Evolutionary conservation across 2,888 invertebrate genomes (phyloP), one percentile per base, ranked within the genome.

Genomic region (Catocala nupta): DNA sequence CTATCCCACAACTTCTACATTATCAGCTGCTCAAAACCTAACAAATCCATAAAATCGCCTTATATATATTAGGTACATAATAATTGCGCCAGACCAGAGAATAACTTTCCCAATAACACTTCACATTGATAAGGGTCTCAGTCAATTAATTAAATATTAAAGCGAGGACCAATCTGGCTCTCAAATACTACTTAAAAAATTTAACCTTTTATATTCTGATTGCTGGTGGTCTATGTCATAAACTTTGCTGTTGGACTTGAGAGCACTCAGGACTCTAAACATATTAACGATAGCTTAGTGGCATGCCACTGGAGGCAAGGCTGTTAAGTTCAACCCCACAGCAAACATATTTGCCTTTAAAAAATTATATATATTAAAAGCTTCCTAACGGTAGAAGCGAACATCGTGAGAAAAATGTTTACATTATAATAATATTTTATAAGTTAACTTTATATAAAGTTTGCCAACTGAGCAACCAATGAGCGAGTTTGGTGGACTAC

Each of bases 61-160:
- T 56, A 54, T 69, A 59, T 56, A 54, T 69, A 59, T 64, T 61
- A 42, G 63, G 47, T 45, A 55, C 62, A 64, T 65, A 69, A 74
- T 53, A 70, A 72, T 65, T 52, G 54, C 1, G 25, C 47, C 48
- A 52, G 59, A 50, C 54, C 59, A 39, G 36, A 56, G 56, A 59
- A 70, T 78, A 80, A 81, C 78, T 78, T 83, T 82, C 70, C 71
- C 79, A 79, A 84, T 83, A 84, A 80, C 80, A 78, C 71, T 85
- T 83, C 71, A 67, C 73, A 81, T 80, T 80, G 77, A 81, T 80
- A 80, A 79, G 78, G 83, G 81, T 83, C 80, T 84, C 81, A 82
- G 81, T 78, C 80, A 82, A 84, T 85, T 86, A 84, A 85, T 86
- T 85, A 85, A 84, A 84, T 84, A 85, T 85, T 83, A 84, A 81